A percentile compares a stretch with the other conserved stretches of the same genome.
Evolutionary conservation across 2,797 vertebrate genomes (phyloP).

Genomic region (Clarias laeviceps): DNA sequence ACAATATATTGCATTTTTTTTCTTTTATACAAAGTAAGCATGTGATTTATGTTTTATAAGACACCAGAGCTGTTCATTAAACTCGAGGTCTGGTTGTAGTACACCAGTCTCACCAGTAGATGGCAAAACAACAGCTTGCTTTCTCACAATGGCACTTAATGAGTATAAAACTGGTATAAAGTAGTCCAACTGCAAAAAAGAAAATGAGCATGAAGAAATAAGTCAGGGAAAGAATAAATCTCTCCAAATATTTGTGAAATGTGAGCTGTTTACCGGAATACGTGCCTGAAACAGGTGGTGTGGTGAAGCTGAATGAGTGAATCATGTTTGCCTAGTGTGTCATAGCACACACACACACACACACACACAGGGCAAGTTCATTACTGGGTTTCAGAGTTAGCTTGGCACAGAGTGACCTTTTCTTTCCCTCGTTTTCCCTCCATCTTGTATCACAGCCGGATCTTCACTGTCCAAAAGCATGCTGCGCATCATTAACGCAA

Average conservation of each 20-base stretch:
- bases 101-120: constrained; percentile 58
- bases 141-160: background rate
- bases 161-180: background rate
- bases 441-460: constrained; percentile 28
- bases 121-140: constrained; percentile 52
- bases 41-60: background rate
- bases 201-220: background rate
- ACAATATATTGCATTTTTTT: background rate
- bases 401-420: constrained; percentile 44
- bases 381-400: constrained; percentile 47
- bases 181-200: background rate
- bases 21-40: background rate
- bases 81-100: background rate
- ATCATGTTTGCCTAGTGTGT: constrained; percentile 64
- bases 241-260: constrained; percentile 38
- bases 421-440: constrained; percentile 25
- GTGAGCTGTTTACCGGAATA: constrained; percentile 32
- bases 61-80: background rate
- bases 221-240: background rate
- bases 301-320: constrained; percentile 52
- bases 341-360: constrained; percentile 55
- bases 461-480: background rate
- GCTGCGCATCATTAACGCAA: constrained; percentile 17
- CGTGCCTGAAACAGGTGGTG: constrained; percentile 60
- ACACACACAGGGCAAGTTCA: constrained; percentile 30